Conservation (phyloP, 2,797 vertebrate species). For the Poecilia wingei region DNA sequence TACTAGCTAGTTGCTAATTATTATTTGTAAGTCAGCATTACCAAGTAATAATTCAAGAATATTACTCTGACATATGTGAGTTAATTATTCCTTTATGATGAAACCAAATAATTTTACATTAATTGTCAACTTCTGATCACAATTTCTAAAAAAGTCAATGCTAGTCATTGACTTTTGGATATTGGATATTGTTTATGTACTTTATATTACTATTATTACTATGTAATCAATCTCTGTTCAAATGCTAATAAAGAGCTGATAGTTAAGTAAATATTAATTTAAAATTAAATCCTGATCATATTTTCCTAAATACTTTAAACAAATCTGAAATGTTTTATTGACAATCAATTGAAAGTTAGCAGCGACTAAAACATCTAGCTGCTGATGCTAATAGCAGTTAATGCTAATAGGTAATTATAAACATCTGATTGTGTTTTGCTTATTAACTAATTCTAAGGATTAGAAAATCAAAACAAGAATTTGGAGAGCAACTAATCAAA, state of each 20-base stretch:
- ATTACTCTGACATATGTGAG: background rate
- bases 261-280: background rate
- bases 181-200: background rate
- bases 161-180: no score
- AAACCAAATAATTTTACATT: background rate
- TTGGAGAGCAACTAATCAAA: background rate
- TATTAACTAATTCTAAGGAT: background rate
- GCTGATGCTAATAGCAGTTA: background rate
- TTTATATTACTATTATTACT: background rate
- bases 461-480: background rate
- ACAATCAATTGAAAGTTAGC: background rate
- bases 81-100: background rate
- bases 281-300: background rate
- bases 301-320: background rate
- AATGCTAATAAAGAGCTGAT: background rate
- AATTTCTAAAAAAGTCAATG: background rate
- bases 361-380: background rate
- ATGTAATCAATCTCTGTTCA: background rate
- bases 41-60: background rate
- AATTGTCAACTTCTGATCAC: background rate
- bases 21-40: background rate
- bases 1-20: background rate
- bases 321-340: background rate
- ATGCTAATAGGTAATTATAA: background rate
- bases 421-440: background rate